Base-by-base conservation (phyloP, 2,888 invertebrate species). In the Rugalucina vietnamica region DNA sequence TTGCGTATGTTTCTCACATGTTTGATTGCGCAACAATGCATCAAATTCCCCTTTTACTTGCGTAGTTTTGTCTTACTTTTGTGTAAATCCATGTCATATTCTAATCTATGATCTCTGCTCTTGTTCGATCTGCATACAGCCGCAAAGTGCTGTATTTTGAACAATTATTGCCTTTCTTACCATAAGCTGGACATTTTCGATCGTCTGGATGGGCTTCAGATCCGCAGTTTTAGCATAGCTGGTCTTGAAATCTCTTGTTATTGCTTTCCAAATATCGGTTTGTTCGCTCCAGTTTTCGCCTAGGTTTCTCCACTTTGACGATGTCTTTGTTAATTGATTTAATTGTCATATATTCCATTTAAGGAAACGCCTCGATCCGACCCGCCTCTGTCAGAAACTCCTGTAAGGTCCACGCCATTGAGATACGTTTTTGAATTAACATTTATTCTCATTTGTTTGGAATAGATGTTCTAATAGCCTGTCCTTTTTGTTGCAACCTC, bases 21-120 rank as follows among this genome's bases (percentile, higher is more conserved):
- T 76, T 76, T 4, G 27, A 39, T 76, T 76, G 27, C 76, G 5
- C 27, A 76, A 37, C 5, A 65, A n/a, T 21, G 54, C 50, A 50
- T 12, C 50, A 18, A 75, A 29, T 70, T 79, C 79, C 1, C 79
- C 82, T 36, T 76, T 69, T 14, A 70, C 49, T 27, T n/a, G 18
- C 65, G 43, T 14, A 76, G 76, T 14, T 65, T 57, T 36, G 27
- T 37, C 24, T 29, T 60, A 27, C 65, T 65, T 37, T 36, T 60
- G 32, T 43, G 24, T 12, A 76, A 49, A 21, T 24, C n/a, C 32
- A 34, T 60, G 39, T 29, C 43, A 18, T 65, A 21, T 27, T 34
- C 21, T 12, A 76, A 65, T 27, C 65, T 18, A 14, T 65, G 21
- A n/a, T n/a, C n/a, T n/a, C n/a, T n/a, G n/a, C n/a, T n/a, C n/a